Evolutionary conservation across 2,888 invertebrate genomes (phyloP), one percentile per base, ranked within the genome.

Genomic region (Argyresthia albistria): DNA sequence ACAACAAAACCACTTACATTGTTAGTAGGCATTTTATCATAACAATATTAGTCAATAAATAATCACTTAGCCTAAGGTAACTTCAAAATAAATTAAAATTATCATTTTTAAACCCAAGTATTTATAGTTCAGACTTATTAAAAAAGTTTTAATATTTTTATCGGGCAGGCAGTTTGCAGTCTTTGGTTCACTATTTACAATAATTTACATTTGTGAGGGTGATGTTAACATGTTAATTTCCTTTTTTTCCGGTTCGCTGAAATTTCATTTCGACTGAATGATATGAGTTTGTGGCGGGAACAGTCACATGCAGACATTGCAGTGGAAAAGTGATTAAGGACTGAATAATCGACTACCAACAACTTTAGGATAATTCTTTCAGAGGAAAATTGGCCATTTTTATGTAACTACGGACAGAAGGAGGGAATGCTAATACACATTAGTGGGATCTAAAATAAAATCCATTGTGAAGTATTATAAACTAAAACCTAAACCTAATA

Each of bases 1-100:
- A 36, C 35, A 48, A 48, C 48, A 48, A 37, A 48, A 48, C 48
- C 37, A 37, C 48, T 48, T 48, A 10, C 55, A 43, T 57, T 58
- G 61, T 60, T 60, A 60, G 65, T 58, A 67, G 63, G 65, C 65
- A 66, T 67, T 58, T 64, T 65, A 65, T 65, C 68, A 71, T 70
- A 72, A 61, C 65, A 69, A 63, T 67, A 76, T 78, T 78, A 83
- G 73, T 78, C 63, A 84, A 86, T 84, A 84, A 86, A 84, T 82
- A 81, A 79, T 80, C 60, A 65, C 82, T 82, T 80, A 82, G 60
- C 55, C 71, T 78, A 84, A 75, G 84, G 84, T 86, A 86, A 86
- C 83, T 86, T 81, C 69, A 78, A 39, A 50, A 84, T 83, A 83
- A 82, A 80, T 80, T 80, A 83, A 73, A 61, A 69, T 67, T 48